Conservation (phyloP, 2,797 vertebrate genomes). For the Phaenicophaeus curvirostris region DNA sequence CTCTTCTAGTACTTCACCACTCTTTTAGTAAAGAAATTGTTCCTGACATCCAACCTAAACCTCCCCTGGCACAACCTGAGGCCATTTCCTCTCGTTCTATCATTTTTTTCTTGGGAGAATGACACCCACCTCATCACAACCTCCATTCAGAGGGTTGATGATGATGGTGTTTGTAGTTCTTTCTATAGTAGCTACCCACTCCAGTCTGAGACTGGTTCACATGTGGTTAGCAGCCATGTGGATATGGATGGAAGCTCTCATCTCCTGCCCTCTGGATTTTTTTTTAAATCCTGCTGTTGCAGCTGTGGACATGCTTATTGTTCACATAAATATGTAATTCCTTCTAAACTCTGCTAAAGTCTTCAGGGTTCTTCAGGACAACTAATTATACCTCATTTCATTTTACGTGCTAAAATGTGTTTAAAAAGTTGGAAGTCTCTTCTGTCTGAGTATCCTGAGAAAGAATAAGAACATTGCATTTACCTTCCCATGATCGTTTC, state of each 20-base stretch:
- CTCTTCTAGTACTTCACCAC: too few species aligned
- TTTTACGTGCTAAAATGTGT: conserved; percentile 19
- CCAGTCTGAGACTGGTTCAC: background rate
- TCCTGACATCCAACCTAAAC: too few species aligned
- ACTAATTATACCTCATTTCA: background rate
- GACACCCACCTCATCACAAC: too few species aligned
- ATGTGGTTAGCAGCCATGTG: background rate
- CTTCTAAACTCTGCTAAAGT: background rate
- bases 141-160: too few species aligned
- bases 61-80: too few species aligned
- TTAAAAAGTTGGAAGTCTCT: background rate
- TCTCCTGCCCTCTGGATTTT: background rate
- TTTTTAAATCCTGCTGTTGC: background rate
- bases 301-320: conserved; percentile 15
- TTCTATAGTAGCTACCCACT: background rate
- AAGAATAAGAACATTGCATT: background rate
- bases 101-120: too few species aligned
- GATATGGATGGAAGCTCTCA: background rate
- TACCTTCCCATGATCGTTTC: background rate
- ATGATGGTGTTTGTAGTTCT: background rate
- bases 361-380: background rate
- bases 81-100: too few species aligned
- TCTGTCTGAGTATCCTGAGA: background rate
- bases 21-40: too few species aligned
- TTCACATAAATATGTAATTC: conserved; percentile 51